Evolutionary conservation across 2,888 invertebrate species (phyloP).

Genomic region (Electrophaes corylata): DNA sequence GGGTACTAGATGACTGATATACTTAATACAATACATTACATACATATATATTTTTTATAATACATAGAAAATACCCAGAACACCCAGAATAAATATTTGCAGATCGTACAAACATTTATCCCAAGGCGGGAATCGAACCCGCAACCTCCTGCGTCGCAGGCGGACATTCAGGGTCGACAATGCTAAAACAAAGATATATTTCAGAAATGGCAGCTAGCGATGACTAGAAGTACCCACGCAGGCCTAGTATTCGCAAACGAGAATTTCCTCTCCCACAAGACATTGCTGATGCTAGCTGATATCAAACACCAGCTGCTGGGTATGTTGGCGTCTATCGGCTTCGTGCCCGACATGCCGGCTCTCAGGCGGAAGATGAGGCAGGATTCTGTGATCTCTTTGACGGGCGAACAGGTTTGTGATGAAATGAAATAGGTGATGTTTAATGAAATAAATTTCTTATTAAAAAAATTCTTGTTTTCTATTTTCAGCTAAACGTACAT

Average conservation of each 20-base stretch:
- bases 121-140: no score
- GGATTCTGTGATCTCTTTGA: constrained; percentile 87
- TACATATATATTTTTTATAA: no score
- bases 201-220: constrained; percentile 91
- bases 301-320: constrained; percentile 93
- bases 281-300: constrained; percentile 92
- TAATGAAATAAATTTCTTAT: no score
- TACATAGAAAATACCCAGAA: no score
- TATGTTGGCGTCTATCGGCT: constrained; percentile 90
- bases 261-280: constrained; percentile 92
- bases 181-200: no score
- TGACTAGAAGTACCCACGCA: constrained; percentile 87
- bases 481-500: constrained; percentile 86
- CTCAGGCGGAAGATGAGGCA: constrained; percentile 78
- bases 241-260: constrained; percentile 92
- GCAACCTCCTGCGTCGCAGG: no score
- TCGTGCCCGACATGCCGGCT: constrained; percentile 88
- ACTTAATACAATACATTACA: no score
- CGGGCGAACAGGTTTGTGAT: constrained; percentile 83
- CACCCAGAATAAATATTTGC: no score
- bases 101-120: no score
- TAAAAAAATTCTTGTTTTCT: not conserved
- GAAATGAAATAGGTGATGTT: no score
- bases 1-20: no score
- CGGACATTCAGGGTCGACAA: no score